phyloP scores from a whole-genome alignment of 2,113 vertebrate species.

The Phycodurus eques region DNA sequence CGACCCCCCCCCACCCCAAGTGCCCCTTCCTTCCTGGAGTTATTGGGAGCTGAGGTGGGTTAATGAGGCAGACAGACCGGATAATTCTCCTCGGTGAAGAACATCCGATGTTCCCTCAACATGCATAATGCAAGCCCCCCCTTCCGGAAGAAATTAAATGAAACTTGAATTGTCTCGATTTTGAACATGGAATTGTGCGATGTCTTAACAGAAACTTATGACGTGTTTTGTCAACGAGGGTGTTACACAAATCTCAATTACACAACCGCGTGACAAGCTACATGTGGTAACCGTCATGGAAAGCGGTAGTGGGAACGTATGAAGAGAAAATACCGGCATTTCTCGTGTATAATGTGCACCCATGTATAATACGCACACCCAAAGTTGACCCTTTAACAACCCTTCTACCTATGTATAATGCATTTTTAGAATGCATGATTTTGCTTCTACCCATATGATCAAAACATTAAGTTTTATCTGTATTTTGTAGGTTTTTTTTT shows the following conservation, averaged over 20 bases:
- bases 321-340: too few relatives aligned
- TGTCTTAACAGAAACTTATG: neutral
- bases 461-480: too few relatives aligned
- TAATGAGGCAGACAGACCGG: constrained; percentile 66
- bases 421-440: too few relatives aligned
- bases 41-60: constrained; percentile 49
- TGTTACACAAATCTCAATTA: neutral
- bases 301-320: too few relatives aligned
- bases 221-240: neutral
- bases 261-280: neutral
- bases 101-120: constrained; percentile 51
- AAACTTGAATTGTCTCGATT: neutral
- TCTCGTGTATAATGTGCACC: too few relatives aligned
- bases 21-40: constrained; percentile 15
- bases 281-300: too few relatives aligned
- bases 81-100: constrained; percentile 60
- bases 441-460: too few relatives aligned
- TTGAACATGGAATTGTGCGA: neutral
- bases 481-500: too few relatives aligned
- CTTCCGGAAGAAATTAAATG: constrained; percentile 7
- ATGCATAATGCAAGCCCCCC: constrained; percentile 20
- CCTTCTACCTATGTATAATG: too few relatives aligned
- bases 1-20: constrained; percentile 2
- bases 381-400: too few relatives aligned
- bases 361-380: too few relatives aligned